Evolutionary conservation across 2,888 invertebrate genomes (phyloP).

Genomic region (Lumbricus terrestris): DNA sequence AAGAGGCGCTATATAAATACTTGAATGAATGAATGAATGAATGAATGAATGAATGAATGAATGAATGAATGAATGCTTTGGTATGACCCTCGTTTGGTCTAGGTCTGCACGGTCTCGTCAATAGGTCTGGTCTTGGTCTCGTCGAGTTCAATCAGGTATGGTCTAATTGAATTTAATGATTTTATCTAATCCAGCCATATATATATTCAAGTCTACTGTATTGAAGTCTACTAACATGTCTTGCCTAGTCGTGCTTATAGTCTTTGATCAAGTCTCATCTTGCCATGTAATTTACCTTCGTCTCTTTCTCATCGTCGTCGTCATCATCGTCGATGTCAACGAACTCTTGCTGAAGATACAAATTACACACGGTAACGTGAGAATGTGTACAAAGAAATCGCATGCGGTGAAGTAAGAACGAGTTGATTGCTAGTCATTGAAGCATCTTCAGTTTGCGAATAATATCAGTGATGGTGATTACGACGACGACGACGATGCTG

Average conservation of each 20-base stretch:
- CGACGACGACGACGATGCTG: too few species aligned
- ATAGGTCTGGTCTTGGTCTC: background rate
- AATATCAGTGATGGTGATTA: too few species aligned
- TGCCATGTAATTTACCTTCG: constrained; percentile 65
- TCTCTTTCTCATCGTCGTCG: constrained; percentile 82
- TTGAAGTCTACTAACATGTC: background rate
- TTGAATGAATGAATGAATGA: too few species aligned
- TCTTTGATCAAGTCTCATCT: background rate
- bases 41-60: too few species aligned
- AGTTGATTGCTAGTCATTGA: too few species aligned
- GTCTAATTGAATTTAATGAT: background rate
- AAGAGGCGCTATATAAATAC: too few species aligned
- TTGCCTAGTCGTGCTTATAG: background rate
- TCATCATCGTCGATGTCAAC: constrained; percentile 68
- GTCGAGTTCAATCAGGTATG: background rate
- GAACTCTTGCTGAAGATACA: constrained; percentile 45
- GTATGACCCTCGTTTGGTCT: too few species aligned
- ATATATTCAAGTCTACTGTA: background rate
- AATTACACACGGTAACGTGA: background rate
- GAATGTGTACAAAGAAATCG: background rate
- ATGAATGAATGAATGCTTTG: too few species aligned
- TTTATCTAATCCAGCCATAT: background rate
- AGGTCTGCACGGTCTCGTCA: too few species aligned
- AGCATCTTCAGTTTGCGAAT: too few species aligned
- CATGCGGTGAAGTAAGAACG: background rate